Base-by-base conservation (phyloP, 2,113 vertebrate species). In the Mus musculus region DNA sequence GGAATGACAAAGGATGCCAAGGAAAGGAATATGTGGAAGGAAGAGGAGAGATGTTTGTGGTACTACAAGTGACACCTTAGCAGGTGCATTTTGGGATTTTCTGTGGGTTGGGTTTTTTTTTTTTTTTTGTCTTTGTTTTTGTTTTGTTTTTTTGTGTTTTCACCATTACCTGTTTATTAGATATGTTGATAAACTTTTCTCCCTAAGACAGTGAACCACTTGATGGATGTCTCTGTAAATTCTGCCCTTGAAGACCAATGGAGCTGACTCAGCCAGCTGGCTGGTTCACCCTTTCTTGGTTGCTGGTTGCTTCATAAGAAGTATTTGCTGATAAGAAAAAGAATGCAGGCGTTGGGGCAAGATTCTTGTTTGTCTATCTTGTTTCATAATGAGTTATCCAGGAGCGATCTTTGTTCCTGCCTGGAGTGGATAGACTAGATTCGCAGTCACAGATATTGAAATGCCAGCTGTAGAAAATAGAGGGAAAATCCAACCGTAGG, bases 351-450 rank as follows among this genome's bases (percentile, higher is more conserved):
- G 46, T 89, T n/a, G 20, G 69, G 86, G 87, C 28, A 56, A 94
- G 54, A 71, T 63, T 89, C 20, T 2, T 89, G 22, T 65, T 52
- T 97, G 87, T 76, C 54, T 82, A 1, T 63, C 36, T 33, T 75
- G 36, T 90, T 93, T 95, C n/a, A 5, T 80, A 67, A 76, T 36
- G 80, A 95, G 54, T 92, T 28, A 36, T 42, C 7, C 90, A 56
- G 22, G 69, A 33, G 20, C 95, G 94, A 52, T 85, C 89, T 94
- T 33, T 73, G 24, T 77, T 90, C 36, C 39, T 1, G 17, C 28
- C 91, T 17, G 36, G 54, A 49, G 12, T 81, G 39, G 28, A 63
- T 75, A 67, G n/a, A 36, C 73, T 89, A 10, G 2, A 1, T 86
- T 26, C 52, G 91, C 33, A 52, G 36, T 90, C 36, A 39, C 88